Percentiles rank a stretch among this genome's conserved stretches.
Evolutionary conservation across 2,797 vertebrate species (phyloP).

Genomic region (Gadopsis bispinosus): DNA sequence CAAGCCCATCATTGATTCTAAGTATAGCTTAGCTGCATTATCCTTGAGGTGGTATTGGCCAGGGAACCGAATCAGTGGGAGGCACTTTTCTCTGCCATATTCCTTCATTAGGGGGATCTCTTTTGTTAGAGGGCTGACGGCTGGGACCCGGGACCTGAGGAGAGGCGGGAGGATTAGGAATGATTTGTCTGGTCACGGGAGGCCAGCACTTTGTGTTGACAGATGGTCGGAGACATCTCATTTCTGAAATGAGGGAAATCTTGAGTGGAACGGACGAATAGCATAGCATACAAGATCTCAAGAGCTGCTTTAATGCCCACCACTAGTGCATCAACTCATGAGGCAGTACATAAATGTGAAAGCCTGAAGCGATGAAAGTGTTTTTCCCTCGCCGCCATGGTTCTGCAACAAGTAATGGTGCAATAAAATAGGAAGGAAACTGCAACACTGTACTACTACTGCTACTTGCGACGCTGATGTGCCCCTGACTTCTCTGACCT

Average conservation of each 20-base stretch:
- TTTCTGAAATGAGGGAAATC: constrained; percentile 69
- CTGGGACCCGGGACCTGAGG: constrained; percentile 62
- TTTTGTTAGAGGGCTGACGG: constrained; percentile 51
- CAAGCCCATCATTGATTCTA: constrained; percentile 47
- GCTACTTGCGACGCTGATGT: constrained; percentile 7
- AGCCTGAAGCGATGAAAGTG: constrained; percentile 39
- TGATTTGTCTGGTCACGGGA: constrained; percentile 74
- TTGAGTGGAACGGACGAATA: constrained; percentile 60
- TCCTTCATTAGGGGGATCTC: constrained; percentile 67
- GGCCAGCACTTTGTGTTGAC: constrained; percentile 70
- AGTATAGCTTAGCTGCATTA: constrained; percentile 62
- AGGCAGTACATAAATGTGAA: constrained; percentile 46
- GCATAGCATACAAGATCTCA: constrained; percentile 50
- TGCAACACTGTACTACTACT: constrained; percentile 7
- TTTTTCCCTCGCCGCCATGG: constrained; percentile 14
- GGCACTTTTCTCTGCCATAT: constrained; percentile 71
- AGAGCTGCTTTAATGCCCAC: constrained; percentile 59
- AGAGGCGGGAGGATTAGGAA: constrained; percentile 69
- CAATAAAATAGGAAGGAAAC: constrained; percentile 25
- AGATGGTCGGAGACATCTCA: constrained; percentile 81
- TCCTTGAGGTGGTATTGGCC: constrained; percentile 69
- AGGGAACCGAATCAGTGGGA: constrained; percentile 68
- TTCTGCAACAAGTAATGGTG: constrained; percentile 36
- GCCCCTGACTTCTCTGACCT: constrained; percentile 30
- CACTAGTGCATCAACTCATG: constrained; percentile 43